These are phyloP conservation scores for Polydrusus cervinus DNA, from an alignment of 2,888 invertebrate species.

Conservation along the genomic window DNA sequence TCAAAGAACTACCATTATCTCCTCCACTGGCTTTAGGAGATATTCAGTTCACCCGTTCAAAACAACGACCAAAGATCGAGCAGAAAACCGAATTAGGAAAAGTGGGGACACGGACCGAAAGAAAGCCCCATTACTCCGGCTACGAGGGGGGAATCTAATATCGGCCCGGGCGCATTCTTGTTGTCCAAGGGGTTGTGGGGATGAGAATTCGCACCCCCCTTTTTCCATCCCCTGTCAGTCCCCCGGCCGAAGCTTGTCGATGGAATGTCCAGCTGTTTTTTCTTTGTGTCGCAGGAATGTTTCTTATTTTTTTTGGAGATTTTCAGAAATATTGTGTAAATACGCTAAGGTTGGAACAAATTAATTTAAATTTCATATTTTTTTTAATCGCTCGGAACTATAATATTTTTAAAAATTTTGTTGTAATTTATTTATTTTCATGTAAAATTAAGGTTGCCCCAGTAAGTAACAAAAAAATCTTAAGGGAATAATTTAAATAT, in stretches of 20 bases:
- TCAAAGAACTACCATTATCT: not conserved
- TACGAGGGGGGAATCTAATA: slow-evolving; percentile 67
- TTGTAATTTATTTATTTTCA: too few species aligned
- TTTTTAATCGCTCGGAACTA: too few species aligned
- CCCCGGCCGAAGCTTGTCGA: slow-evolving; percentile 21
- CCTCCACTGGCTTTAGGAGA: slow-evolving; percentile 31
- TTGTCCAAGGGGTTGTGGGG: slow-evolving; percentile 69
- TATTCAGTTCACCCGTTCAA: slow-evolving; percentile 38
- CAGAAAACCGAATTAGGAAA: slow-evolving; percentile 34
- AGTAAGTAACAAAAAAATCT: too few species aligned
- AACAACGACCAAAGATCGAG: slow-evolving; percentile 43
- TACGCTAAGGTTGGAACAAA: too few species aligned
- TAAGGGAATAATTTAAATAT: too few species aligned
- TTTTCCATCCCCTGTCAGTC: slow-evolving; percentile 30
- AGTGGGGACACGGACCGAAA: slow-evolving; percentile 30
- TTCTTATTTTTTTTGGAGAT: too few species aligned
- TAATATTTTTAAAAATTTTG: too few species aligned
- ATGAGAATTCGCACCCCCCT: slow-evolving; percentile 64
- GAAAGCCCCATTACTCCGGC: slow-evolving; percentile 26
- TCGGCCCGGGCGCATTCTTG: slow-evolving; percentile 69
- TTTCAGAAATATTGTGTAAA: too few species aligned
- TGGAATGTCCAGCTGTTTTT: slow-evolving; percentile 38
- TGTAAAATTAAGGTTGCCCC: too few species aligned
- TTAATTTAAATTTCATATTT: too few species aligned
- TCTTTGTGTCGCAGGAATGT: slow-evolving; percentile 5